Conservation (phyloP, 2,113 vertebrate genomes). For the Rhea pennata region DNA sequence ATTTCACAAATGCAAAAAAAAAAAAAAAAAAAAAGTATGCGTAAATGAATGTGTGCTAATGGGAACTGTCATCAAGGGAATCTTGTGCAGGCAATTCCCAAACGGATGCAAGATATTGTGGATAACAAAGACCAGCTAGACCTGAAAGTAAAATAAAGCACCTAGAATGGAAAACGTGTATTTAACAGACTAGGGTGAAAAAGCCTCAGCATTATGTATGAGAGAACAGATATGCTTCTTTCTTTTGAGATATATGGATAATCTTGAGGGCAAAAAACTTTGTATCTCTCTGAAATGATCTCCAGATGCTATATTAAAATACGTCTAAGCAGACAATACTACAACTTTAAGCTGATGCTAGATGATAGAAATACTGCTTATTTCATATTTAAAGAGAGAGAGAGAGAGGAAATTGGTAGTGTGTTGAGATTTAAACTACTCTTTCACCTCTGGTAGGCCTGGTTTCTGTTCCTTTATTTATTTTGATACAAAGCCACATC, state of each 20-base stretch:
- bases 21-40: neutral
- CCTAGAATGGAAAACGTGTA: neutral
- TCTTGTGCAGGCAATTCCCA: slow-evolving; percentile 24
- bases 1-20: slow-evolving; percentile 56
- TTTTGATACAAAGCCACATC: neutral
- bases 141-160: neutral
- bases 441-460: neutral
- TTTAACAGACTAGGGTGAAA: neutral
- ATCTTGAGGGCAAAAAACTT: neutral
- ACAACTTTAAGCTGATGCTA: neutral
- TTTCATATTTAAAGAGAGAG: neutral
- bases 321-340: neutral
- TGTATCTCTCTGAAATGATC: neutral
- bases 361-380: neutral
- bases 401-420: neutral
- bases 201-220: neutral
- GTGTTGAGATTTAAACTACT: neutral
- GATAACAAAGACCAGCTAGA: neutral
- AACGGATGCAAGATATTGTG: slow-evolving; percentile 19
- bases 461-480: neutral
- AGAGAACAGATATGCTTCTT: neutral
- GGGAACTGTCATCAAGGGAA: slow-evolving; percentile 58
- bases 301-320: neutral
- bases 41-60: slow-evolving; percentile 65
- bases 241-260: neutral